These are phyloP conservation scores for Tiliacea citrago DNA, from an alignment of 2,888 invertebrate genomes.

Conservation along the genomic window DNA sequence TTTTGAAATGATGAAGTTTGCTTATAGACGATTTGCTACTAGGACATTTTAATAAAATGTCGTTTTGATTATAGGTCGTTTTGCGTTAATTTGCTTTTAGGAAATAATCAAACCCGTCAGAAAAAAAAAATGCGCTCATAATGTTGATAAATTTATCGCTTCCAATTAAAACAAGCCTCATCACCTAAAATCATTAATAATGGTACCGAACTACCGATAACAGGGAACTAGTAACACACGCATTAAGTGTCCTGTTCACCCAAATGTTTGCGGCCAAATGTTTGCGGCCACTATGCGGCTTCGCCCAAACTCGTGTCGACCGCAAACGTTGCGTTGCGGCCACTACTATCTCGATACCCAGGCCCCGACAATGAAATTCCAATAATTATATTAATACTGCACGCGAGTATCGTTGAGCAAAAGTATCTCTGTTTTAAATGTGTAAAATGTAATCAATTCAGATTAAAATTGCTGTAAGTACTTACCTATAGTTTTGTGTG, in stretches of 20 bases:
- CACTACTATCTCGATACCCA: conserved; percentile 68
- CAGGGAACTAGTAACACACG: conserved; percentile 56
- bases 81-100: too few species aligned
- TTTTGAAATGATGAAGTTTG: too few species aligned
- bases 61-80: too few species aligned
- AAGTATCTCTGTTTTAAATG: conserved; percentile 47
- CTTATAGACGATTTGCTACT: too few species aligned
- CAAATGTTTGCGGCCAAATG: conserved; percentile 76
- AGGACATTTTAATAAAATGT: too few species aligned
- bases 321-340: conserved; percentile 78
- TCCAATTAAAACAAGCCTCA: conserved; percentile 40
- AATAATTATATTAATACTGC: conserved; percentile 76
- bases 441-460: conserved; percentile 39
- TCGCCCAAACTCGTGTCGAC: conserved; percentile 76
- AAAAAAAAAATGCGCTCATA: neutral
- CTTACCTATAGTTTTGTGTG: neutral
- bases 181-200: conserved; percentile 39
- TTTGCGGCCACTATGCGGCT: conserved; percentile 73
- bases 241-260: conserved; percentile 73
- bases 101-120: neutral
- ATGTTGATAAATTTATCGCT: conserved; percentile 13
- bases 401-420: conserved; percentile 61
- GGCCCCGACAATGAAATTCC: conserved; percentile 75
- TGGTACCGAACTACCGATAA: conserved; percentile 37
- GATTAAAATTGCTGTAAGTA: conserved; percentile 41